Base-by-base conservation (phyloP, 30 jellyfish, hydroid and myxozoan genomes). In the Phacellophora camtschatica region DNA sequence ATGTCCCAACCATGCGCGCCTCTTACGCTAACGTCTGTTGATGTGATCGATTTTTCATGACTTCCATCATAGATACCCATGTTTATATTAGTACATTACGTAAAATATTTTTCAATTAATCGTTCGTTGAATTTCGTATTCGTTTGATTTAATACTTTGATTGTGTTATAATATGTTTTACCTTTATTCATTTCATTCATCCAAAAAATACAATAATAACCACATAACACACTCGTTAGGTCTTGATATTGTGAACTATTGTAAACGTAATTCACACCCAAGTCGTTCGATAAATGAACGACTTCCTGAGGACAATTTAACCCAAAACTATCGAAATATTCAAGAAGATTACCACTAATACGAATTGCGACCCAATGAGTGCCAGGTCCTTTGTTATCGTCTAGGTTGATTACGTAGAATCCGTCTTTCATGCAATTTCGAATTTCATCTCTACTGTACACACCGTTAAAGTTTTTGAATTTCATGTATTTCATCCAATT, bases 191-290 rank as follows among this genome's bases (percentile, higher is more conserved):
- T 1, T 65, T 65, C 79, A 30, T 65, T 65, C 3, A 65, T 65
- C 56, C 23, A 65, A 39, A 25, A 65, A 2, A 65, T 65, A 20
- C 79, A 65, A 65, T 32, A 65, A 29, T 65, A 65, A 6, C 79
- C 79, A 39, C 79, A 65, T 31, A 65, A 65, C 30, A 65, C 79
- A 30, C 79, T 65, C 28, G 18, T 23, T 65, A 65, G 56, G 79
- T 65, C 79, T 65, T 65, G 79, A 65, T 65, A 65, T 65, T 65
- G 79, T 65, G 59, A 65, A 9, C 67, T 9, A 20, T 65, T 65
- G 33, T 65, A 65, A 1, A 65, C 33, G 30, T 65, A 65, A 39
- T 65, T 65, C 13, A 65, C 79, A 11, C 79, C 79, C 18, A 65
- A 39, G 2, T 5, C 32, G n/a, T 65, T 65, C 27, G 79, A 65